Evolutionary conservation across 2,797 vertebrate species (phyloP).

Genomic region (Cossypha polioptera): DNA sequence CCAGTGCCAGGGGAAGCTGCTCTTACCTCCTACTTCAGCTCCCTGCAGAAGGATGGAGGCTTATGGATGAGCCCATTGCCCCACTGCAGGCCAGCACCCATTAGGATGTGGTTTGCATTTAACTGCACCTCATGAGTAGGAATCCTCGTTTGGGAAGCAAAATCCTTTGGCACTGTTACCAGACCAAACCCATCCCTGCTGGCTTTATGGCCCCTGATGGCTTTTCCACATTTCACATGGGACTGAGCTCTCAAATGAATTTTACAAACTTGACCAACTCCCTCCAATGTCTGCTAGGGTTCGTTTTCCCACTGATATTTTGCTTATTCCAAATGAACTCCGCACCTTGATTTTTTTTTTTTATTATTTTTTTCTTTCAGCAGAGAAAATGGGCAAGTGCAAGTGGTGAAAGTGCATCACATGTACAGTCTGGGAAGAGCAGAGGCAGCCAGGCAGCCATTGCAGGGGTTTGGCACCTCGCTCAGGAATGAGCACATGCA

Average conservation of each 20-base stretch:
- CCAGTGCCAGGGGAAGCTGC: neutral
- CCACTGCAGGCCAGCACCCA: neutral
- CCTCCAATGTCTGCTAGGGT: neutral
- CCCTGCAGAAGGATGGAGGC: neutral
- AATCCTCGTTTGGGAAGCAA: neutral
- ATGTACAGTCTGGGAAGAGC: neutral
- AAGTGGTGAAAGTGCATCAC: neutral
- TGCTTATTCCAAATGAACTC: neutral
- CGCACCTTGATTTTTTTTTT: neutral
- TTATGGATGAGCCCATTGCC: accelerated
- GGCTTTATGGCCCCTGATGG: neutral
- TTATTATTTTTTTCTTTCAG: neutral
- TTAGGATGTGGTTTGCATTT: neutral
- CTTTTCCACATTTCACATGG: conserved; percentile 33
- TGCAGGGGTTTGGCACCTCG: conserved; percentile 22
- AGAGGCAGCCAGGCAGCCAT: neutral
- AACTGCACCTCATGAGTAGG: neutral
- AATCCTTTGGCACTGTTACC: neutral
- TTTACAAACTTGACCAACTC: neutral
- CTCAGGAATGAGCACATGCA: conserved; percentile 20
- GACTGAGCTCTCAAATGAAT: neutral
- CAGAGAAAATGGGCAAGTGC: neutral
- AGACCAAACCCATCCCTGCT: conserved; percentile 5
- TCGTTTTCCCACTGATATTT: neutral
- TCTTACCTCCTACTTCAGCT: neutral